A percentile compares a stretch with the other conserved stretches of the same genome.
Conservation (phyloP, 1,140 invertebrate genomes). For the Colletes gigas region DNA sequence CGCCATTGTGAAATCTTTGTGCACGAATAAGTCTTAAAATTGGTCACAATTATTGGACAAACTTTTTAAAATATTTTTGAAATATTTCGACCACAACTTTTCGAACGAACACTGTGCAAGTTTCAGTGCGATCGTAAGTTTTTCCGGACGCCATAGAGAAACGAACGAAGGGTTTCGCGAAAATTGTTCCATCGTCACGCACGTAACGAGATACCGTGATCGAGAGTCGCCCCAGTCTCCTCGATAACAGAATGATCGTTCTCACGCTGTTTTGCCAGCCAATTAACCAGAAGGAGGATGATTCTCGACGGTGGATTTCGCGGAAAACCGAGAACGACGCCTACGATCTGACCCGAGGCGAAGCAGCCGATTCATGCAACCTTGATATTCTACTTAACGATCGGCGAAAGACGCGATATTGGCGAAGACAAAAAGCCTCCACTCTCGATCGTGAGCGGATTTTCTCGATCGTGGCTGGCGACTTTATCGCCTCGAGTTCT, state of each 20-base stretch:
- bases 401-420: conserved; percentile 33
- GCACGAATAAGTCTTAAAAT: too few relatives aligned
- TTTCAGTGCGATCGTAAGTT: too few relatives aligned
- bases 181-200: too few relatives aligned
- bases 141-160: too few relatives aligned
- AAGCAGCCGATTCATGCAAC: conserved; percentile 25
- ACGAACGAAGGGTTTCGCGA: too few relatives aligned
- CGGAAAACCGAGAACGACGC: conserved; percentile 26
- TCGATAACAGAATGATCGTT: neutral
- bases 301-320: conserved; percentile 17
- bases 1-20: too few relatives aligned
- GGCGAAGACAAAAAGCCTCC: conserved; percentile 52
- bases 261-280: neutral
- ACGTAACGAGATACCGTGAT: too few relatives aligned
- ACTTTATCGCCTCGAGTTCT: neutral
- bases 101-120: too few relatives aligned
- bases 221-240: neutral
- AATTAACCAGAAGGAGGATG: neutral
- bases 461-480: conserved; percentile 21
- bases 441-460: conserved; percentile 38
- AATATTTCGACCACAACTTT: too few relatives aligned
- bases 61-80: too few relatives aligned
- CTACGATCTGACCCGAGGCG: conserved; percentile 23
- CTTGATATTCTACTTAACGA: conserved; percentile 45
- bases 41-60: too few relatives aligned